These are phyloP conservation scores for Myotis planiceps DNA, from an alignment of 2,797 vertebrate genomes.

Conservation along the genomic window DNA sequence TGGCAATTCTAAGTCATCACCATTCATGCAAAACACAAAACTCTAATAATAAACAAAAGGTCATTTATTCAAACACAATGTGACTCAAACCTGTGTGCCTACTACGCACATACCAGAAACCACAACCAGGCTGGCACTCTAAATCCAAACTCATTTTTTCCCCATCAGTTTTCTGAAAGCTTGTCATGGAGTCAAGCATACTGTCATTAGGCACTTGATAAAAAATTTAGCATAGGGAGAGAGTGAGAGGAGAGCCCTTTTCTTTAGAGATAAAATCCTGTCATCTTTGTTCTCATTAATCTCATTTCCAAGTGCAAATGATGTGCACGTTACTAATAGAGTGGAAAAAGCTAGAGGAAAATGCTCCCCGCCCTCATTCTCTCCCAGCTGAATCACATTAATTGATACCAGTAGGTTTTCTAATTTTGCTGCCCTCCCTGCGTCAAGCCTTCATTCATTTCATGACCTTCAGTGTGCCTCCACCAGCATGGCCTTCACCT, in stretches of 20 bases:
- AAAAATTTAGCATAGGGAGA: not conserved
- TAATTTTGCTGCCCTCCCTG: not conserved
- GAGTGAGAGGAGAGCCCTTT: not conserved
- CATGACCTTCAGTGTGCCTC: not conserved
- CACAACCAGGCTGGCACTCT: not conserved
- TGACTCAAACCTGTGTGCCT: not conserved
- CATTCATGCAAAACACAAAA: not conserved
- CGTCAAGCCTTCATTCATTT: not conserved
- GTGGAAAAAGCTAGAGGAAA: not conserved
- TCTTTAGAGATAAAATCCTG: not conserved
- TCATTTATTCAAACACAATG: not conserved
- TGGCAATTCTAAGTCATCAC: not conserved
- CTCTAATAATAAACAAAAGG: not conserved
- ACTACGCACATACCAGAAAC: not conserved
- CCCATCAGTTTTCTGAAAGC: slow-evolving; percentile 3
- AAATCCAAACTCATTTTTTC: not conserved
- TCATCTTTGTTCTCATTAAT: slow-evolving; percentile 20
- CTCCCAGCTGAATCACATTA: not conserved
- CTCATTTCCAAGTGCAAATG: not conserved
- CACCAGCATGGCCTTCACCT: not conserved
- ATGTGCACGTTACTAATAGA: not conserved
- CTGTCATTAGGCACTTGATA: not conserved
- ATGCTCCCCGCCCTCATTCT: not conserved
- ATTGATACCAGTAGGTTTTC: not conserved
- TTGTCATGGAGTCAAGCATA: not conserved